A percentile compares a stretch with the other conserved stretches of the same genome.
phyloP scores from a whole-genome alignment of 2,888 invertebrate species.

The Arge pagana region DNA sequence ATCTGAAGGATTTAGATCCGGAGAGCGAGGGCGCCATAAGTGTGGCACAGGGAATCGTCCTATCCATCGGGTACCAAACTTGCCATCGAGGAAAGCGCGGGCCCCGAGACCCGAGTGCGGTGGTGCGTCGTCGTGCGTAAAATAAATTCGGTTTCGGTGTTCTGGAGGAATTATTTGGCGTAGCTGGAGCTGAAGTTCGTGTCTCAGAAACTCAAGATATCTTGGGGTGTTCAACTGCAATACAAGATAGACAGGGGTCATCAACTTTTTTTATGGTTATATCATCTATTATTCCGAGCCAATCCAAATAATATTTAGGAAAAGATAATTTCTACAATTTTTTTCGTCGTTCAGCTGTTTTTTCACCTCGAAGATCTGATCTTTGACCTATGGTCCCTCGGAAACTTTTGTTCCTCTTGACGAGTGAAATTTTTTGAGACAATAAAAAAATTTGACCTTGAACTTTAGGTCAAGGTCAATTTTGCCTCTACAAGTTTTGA shows the following conservation, averaged over 20 bases:
- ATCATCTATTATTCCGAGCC: too few relatives aligned
- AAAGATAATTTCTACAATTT: too few relatives aligned
- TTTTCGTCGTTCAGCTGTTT: too few relatives aligned
- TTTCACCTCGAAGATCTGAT: too few relatives aligned
- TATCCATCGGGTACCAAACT: conserved; percentile 33
- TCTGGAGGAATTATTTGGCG: conserved; percentile 22
- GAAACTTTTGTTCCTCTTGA: too few relatives aligned
- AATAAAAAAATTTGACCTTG: too few relatives aligned
- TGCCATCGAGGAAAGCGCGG: conserved; percentile 28
- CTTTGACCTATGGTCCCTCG: too few relatives aligned
- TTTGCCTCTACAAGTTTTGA: too few relatives aligned
- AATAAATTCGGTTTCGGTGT: conserved; percentile 14
- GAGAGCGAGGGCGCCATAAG: conserved; percentile 36
- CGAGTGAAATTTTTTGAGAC: too few relatives aligned
- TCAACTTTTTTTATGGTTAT: too few relatives aligned
- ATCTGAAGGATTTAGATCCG: conserved; percentile 33
- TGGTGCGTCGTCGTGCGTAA: conserved; percentile 40
- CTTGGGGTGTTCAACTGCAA: conserved; percentile 23
- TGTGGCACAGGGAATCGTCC: conserved; percentile 30
- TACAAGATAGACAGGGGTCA: conserved; percentile 30
- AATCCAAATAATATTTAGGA: too few relatives aligned
- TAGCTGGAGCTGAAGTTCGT: conserved; percentile 22
- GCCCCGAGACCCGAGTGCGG: conserved; percentile 34
- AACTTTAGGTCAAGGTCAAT: too few relatives aligned
- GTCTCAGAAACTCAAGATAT: conserved; percentile 29